Evolutionary conservation across 2,888 invertebrate genomes (phyloP).

Genomic region (Xestobium rufovillosum): DNA sequence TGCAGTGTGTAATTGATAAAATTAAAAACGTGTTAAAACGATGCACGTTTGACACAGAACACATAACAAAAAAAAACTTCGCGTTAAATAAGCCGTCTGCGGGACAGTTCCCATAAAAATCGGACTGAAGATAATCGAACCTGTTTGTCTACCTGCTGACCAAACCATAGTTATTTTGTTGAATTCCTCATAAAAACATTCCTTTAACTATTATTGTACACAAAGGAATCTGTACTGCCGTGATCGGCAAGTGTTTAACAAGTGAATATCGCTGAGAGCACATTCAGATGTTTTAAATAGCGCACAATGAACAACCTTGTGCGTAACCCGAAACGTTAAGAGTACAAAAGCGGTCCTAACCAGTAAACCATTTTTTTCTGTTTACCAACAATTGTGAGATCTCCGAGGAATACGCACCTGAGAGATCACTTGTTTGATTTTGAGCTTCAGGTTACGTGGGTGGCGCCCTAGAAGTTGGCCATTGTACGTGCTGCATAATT

Average conservation of each 20-base stretch:
- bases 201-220: no score
- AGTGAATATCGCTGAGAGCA: slow-evolving; percentile 33
- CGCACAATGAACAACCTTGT: slow-evolving; percentile 35
- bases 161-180: slow-evolving; percentile 21
- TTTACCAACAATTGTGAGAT: no score
- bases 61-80: no score
- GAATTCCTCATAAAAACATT: slow-evolving; percentile 28
- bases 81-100: no score
- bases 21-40: no score
- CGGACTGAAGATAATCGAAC: not conserved
- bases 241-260: slow-evolving; percentile 34
- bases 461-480: no score
- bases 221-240: slow-evolving; percentile 26
- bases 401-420: no score
- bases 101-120: not conserved
- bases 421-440: no score
- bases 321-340: slow-evolving; percentile 37
- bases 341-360: slow-evolving; percentile 24
- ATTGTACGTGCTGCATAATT: no score
- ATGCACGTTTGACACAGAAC: no score
- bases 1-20: no score
- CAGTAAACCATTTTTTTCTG: slow-evolving; percentile 24
- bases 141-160: not conserved
- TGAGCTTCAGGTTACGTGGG: no score
- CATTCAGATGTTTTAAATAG: slow-evolving; percentile 35